Percentiles rank a stretch among this genome's conserved stretches.
Conservation (phyloP, 2,888 invertebrate species). For the Drosophila atripex region DNA sequence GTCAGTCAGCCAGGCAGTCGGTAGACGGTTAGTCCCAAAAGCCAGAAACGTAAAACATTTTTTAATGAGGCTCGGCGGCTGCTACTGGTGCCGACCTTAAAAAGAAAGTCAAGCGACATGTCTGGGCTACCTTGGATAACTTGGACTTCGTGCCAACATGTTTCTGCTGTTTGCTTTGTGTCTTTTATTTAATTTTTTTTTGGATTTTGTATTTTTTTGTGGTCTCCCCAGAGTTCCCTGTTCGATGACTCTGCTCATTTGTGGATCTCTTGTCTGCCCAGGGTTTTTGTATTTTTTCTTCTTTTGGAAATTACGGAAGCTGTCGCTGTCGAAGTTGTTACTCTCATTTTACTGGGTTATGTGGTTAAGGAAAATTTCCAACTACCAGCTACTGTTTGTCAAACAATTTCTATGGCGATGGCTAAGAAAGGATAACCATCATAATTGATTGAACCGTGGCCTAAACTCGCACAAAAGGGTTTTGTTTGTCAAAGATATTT, state of each 20-base stretch:
- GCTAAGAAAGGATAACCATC: slow-evolving; percentile 40
- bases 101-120: slow-evolving; percentile 64
- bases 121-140: slow-evolving; percentile 43
- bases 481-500: slow-evolving; percentile 10
- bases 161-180: slow-evolving; percentile 35
- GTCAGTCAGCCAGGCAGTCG: slow-evolving; percentile 54
- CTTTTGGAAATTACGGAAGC: slow-evolving; percentile 43
- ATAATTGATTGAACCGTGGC: slow-evolving; percentile 34
- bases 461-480: slow-evolving; percentile 25
- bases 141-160: slow-evolving; percentile 52
- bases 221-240: slow-evolving; percentile 38
- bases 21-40: slow-evolving; percentile 27
- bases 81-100: slow-evolving; percentile 46
- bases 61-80: slow-evolving; percentile 61
- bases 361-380: slow-evolving; percentile 31
- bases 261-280: slow-evolving; percentile 55
- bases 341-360: slow-evolving; percentile 43
- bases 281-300: slow-evolving; percentile 26
- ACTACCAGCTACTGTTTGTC: slow-evolving; percentile 52
- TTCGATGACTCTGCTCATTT: slow-evolving; percentile 63
- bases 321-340: slow-evolving; percentile 34
- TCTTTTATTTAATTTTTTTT: slow-evolving; percentile 12
- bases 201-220: slow-evolving; percentile 12
- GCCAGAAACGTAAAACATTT: slow-evolving; percentile 58
- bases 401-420: slow-evolving; percentile 42